Conservation (phyloP, 2,888 invertebrate species). For the Maniola hyperantus region DNA sequence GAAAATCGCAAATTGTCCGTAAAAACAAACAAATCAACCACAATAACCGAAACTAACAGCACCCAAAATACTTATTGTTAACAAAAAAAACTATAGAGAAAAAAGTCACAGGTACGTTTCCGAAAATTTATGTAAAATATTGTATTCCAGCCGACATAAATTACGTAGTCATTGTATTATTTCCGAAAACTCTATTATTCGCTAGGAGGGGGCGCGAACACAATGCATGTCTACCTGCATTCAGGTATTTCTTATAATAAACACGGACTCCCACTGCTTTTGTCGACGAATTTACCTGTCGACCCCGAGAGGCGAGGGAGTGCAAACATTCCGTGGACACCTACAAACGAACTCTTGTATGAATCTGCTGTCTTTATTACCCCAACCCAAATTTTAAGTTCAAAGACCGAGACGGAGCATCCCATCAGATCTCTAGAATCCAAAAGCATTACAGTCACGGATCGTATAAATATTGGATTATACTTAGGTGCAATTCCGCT, state of each 20-base stretch:
- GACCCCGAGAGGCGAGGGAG: conserved; percentile 58
- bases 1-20: conserved; percentile 73
- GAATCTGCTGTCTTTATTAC: conserved; percentile 46
- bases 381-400: conserved; percentile 30
- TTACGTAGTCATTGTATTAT: conserved; percentile 77
- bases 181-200: conserved; percentile 80
- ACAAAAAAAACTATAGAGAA: conserved; percentile 48
- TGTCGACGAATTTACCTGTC: conserved; percentile 77
- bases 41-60: conserved; percentile 67
- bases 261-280: conserved; percentile 71
- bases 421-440: conserved; percentile 42
- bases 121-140: conserved; percentile 71
- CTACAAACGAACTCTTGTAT: conserved; percentile 50
- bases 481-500: conserved; percentile 77
- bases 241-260: conserved; percentile 75
- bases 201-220: conserved; percentile 65
- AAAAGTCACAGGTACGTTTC: conserved; percentile 65
- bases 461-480: conserved; percentile 81
- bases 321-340: conserved; percentile 71
- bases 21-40: conserved; percentile 74
- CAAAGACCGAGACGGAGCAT: conserved; percentile 43
- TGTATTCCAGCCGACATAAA: conserved; percentile 73
- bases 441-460: conserved; percentile 64
- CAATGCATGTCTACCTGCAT: conserved; percentile 72
- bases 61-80: conserved; percentile 61